Evolutionary conservation across 2,797 vertebrate species (phyloP).

Genomic region (Heteromormyrus szaboi): DNA sequence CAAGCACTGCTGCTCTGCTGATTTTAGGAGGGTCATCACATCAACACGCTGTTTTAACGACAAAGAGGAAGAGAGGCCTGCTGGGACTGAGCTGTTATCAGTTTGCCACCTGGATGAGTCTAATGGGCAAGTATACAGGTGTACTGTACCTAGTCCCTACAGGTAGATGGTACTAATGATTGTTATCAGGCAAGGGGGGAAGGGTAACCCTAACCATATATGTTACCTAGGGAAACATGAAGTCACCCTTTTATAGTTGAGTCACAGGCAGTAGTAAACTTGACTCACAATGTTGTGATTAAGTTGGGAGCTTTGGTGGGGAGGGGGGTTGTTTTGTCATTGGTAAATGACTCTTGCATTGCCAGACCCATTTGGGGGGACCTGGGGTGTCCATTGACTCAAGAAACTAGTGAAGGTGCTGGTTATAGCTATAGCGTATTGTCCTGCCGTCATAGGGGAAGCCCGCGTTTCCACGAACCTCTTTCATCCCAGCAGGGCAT

Average conservation of each 20-base stretch:
- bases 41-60: constrained; percentile 44
- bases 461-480: constrained; percentile 29
- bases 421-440: constrained; percentile 28
- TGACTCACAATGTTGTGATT: background rate
- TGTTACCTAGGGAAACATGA: constrained; percentile 18
- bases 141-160: constrained; percentile 24
- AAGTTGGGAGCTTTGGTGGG: background rate
- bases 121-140: constrained; percentile 21
- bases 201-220: constrained; percentile 31
- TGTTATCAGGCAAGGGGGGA: constrained; percentile 47
- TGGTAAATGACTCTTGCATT: background rate
- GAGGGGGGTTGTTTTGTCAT: background rate
- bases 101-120: constrained; percentile 54
- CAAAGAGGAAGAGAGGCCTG: constrained; percentile 56
- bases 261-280: constrained; percentile 21
- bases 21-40: constrained; percentile 49
- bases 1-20: constrained; percentile 56
- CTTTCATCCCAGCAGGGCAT: constrained; percentile 36
- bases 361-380: background rate
- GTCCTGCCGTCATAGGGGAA: constrained; percentile 30
- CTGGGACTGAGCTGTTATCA: constrained; percentile 42
- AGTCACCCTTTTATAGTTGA: constrained; percentile 12
- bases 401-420: background rate
- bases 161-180: constrained; percentile 49
- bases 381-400: background rate